Base-by-base conservation (phyloP, 2,888 invertebrate species). In the Octonoba sinensis region DNA sequence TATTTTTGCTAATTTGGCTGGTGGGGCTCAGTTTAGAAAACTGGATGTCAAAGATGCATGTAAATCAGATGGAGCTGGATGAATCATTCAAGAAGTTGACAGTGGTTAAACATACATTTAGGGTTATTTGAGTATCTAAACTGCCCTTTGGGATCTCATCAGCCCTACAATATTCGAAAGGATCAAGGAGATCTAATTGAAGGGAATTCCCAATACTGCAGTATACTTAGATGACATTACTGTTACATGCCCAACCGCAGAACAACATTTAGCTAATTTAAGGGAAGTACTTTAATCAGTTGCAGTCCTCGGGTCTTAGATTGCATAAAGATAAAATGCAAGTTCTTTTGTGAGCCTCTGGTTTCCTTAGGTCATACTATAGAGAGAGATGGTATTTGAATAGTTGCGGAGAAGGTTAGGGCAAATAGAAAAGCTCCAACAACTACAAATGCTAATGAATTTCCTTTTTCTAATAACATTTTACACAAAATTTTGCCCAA, bases 391-490 rank as follows among this genome's bases (percentile, higher is more conserved):
- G n/a, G n/a, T n/a, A n/a, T n/a, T 70, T 20, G 78, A 44, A 79
- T 85, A 11, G 65, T 77, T 12, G 79, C 82, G n/a, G 69, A 83
- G n/a, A 86, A 86, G 66, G 73, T 86, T 3, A 60, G 84, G 54
- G 87, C 86, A 0, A 85, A 87, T 12, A 59, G 60, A n/a, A 70
- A 86, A 20, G 84, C 86, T 69, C 86, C 86, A 27, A 49, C 62
- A 12, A 86, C 87, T 1, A 84, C 71, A 24, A 86, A 86, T 56
- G 73, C 86, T 8, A 75, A 36, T 18, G 85, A 87, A 57, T 2
- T 86, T 86, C 69, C 20, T 87, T 3, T 86, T 87, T 11, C 70
- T 86, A 70, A 56, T 87, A 0, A 86, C 86, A 27, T 86, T 86
- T 67, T 87, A 87, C 67, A 83, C 66, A 1, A 81, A 84, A 18